Evolutionary conservation across 1,140 invertebrate species (phyloP), one percentile per base, ranked within the genome.

Genomic region (Thrips palmi): DNA sequence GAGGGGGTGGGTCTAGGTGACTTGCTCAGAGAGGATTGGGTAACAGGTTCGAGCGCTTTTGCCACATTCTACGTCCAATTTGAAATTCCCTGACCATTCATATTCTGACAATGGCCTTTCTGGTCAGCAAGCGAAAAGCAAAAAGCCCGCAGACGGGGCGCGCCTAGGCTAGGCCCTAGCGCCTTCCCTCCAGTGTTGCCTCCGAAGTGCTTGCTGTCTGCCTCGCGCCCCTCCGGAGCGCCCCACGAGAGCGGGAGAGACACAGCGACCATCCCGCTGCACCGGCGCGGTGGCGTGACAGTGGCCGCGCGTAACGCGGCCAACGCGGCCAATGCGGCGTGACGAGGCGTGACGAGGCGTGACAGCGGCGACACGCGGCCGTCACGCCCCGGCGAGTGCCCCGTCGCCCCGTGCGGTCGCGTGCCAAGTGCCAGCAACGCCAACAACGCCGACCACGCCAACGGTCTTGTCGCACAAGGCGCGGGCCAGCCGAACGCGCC

Each of bases 391-490:
- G 35, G 35, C 51, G 52, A 46, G 48, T 44, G 46, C 30, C 30
- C 29, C 29, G 38, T 36, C 24, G 33, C 44, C 39, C 41, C 40
- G n/a, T 19, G 10, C 31, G 11, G 27, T 17, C 17, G 14, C 38
- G 42, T 53, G 47, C 40, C 48, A 54, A 52, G 53, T 55, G 52
- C 45, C 49, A 8, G n/a, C n/a, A 31, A 31, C n/a, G n/a, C n/a
- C n/a, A n/a, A n/a, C n/a, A n/a, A n/a, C n/a, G n/a, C n/a, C n/a
- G n/a, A n/a, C n/a, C n/a, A n/a, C n/a, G n/a, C n/a, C n/a, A n/a
- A n/a, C n/a, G n/a, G n/a, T n/a, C n/a, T n/a, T n/a, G n/a, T n/a
- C n/a, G n/a, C n/a, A n/a, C n/a, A n/a, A n/a, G n/a, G n/a, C n/a
- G n/a, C n/a, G n/a, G n/a, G n/a, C n/a, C n/a, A n/a, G n/a, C n/a